Base-by-base conservation (phyloP, 2,113 vertebrate genomes). In the Willisornis vidua region DNA sequence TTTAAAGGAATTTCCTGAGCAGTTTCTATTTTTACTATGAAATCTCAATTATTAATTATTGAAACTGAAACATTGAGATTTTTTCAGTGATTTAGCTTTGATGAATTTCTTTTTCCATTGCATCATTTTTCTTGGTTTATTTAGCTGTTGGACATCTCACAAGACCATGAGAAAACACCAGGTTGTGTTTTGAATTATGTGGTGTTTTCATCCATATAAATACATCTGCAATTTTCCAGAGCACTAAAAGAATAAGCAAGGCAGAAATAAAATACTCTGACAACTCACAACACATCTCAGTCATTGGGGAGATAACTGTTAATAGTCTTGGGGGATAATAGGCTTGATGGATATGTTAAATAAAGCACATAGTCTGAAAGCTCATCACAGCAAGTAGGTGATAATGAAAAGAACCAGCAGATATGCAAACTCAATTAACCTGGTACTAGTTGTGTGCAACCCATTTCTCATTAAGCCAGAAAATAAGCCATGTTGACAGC, bases 221-320 rank as follows among this genome's bases (percentile, higher is more conserved):
- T 62, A 46, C 16, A 83, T 80, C 78, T 83, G 43, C 63, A 70
- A 24, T 80, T 88, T 96, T 85, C 59, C 48, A 80, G 82, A 29
- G 59, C 75, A 33, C 48, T 95, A 82, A 62, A 91, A 93, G 85
- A 93, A 92, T 71, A 68, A 91, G 71, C 71, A 88, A 86, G 52
- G 90, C 82, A 85, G 90, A 96, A 93, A 88, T 90, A 94, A 96
- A 96, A 95, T 63, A 39, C 51, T 66, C 39, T 80, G 91, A 84
- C 87, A 93, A 49, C 82, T 93, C 78, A 63, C 55, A 61, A 71
- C 63, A 51, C 63, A 77, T 91, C 45, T 91, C 49, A 37, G 87
- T 87, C 84, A 62, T 5, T 57, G 66, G 78, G 82, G 67, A 96
- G 48, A 80, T 77, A 88, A 55, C 45, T 94, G 87, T 83, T 96